Percentiles rank a stretch among this genome's conserved stretches.
Evolutionary conservation across 2,113 vertebrate species (phyloP).

Genomic region (Caloenas nicobarica): DNA sequence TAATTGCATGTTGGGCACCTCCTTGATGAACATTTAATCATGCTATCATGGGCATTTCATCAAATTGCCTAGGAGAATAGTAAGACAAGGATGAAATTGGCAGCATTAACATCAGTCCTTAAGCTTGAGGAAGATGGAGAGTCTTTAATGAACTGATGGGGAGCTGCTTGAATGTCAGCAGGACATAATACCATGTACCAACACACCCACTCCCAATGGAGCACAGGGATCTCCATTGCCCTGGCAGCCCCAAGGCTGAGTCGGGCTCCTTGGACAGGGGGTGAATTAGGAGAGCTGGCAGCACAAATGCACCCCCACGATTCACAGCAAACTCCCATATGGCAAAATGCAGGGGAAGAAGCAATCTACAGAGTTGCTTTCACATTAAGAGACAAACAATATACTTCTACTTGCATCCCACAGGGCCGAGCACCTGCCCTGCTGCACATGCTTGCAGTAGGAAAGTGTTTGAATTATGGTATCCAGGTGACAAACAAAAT

Average conservation of each 20-base stretch:
- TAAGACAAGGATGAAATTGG: neutral
- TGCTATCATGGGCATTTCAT: neutral
- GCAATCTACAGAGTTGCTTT: slow-evolving; percentile 1
- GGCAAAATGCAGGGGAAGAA: slow-evolving; percentile 3
- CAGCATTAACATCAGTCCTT: neutral
- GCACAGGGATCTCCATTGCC: neutral
- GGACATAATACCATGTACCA: neutral
- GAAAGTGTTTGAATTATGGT: neutral
- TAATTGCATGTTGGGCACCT: neutral
- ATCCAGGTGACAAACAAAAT: neutral
- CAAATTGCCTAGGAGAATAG: neutral
- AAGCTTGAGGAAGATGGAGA: neutral
- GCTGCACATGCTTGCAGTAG: neutral
- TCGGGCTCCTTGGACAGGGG: neutral
- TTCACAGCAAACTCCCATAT: slow-evolving; percentile 4
- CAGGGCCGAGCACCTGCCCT: slow-evolving; percentile 8
- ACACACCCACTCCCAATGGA: neutral
- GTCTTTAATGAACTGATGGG: neutral
- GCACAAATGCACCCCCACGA: neutral
- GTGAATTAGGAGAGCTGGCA: neutral
- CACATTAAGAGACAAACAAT: slow-evolving; percentile 13
- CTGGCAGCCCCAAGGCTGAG: neutral
- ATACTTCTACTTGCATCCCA: slow-evolving; percentile 12
- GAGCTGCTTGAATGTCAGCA: neutral
- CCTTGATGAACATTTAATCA: neutral